These are phyloP conservation scores for Caenorhabditis briggsae DNA, from an alignment of 1,140 invertebrate species.

Conservation along the genomic window DNA sequence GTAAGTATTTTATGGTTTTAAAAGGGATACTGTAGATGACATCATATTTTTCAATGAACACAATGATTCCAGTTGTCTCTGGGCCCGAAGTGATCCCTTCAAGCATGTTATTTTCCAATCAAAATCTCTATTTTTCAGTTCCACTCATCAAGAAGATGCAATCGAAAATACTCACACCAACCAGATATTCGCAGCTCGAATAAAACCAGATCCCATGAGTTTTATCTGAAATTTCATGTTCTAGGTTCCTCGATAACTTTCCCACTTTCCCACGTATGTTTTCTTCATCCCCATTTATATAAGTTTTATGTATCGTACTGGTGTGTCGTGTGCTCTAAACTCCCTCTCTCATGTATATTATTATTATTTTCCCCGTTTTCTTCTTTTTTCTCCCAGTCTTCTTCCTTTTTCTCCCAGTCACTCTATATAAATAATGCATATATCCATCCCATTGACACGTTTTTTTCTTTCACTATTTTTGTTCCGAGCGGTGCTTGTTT, in stretches of 20 bases:
- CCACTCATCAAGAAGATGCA: conserved; percentile 78
- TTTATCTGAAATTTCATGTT: neutral
- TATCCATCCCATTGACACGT: neutral
- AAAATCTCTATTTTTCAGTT: conserved; percentile 66
- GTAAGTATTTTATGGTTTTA: conserved; percentile 30
- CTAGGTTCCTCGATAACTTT: neutral
- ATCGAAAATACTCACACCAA: conserved; percentile 76
- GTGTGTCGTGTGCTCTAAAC: conserved; percentile 1
- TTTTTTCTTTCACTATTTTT: neutral
- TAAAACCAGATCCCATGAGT: conserved; percentile 25
- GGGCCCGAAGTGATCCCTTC: neutral
- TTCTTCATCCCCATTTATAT: neutral
- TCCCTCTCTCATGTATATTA: conserved; percentile 10
- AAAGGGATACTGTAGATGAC: too few species aligned
- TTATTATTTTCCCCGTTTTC: neutral
- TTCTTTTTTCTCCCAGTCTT: neutral
- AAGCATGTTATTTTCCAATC: neutral
- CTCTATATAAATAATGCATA: conserved; percentile 21
- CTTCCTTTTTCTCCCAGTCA: neutral
- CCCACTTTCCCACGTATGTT: neutral
- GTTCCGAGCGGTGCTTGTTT: conserved; percentile 17
- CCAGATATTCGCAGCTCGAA: conserved; percentile 73
- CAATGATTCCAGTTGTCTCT: too few species aligned
- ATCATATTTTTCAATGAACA: too few species aligned
- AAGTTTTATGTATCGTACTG: conserved; percentile 12